These are phyloP conservation scores for Drosophila rufa DNA, from an alignment of 1,140 invertebrate species.

Conservation along the genomic window DNA sequence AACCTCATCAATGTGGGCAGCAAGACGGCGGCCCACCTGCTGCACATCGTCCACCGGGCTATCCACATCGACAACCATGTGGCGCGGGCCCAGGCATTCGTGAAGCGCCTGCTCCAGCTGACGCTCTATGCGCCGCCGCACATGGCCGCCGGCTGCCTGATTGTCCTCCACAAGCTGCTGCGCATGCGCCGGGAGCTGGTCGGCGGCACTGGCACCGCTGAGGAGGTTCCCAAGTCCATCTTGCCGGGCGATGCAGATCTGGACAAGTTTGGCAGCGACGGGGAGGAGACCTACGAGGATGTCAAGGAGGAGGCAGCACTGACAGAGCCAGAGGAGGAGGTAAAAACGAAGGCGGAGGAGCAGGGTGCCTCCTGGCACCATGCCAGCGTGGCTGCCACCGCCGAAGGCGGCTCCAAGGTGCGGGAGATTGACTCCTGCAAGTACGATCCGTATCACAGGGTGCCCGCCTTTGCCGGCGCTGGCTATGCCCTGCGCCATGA, in stretches of 20 bases:
- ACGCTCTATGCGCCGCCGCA: slow-evolving; percentile 78
- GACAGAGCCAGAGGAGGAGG: neutral
- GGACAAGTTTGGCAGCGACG: slow-evolving; percentile 85
- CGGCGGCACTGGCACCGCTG: slow-evolving; percentile 37
- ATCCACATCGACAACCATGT: slow-evolving; percentile 92
- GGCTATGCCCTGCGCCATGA: slow-evolving; percentile 90
- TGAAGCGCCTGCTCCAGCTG: slow-evolving; percentile 95
- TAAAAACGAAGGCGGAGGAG: slow-evolving; percentile 17
- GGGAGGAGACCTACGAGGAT: slow-evolving; percentile 87
- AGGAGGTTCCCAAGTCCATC: neutral
- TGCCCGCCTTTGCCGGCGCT: slow-evolving; percentile 93
- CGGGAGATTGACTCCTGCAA: slow-evolving; percentile 66
- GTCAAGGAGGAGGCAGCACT: slow-evolving; percentile 73
- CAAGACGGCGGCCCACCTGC: slow-evolving; percentile 92
- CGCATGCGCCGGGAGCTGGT: slow-evolving; percentile 70
- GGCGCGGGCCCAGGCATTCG: slow-evolving; percentile 91
- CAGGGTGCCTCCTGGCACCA: slow-evolving; percentile 71
- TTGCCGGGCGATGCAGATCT: slow-evolving; percentile 49
- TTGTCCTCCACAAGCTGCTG: slow-evolving; percentile 81
- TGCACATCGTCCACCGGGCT: slow-evolving; percentile 95
- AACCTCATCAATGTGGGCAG: slow-evolving; percentile 88
- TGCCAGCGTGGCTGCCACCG: slow-evolving; percentile 28
- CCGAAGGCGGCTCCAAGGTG: slow-evolving; percentile 48
- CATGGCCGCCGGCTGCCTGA: slow-evolving; percentile 77
- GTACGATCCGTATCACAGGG: slow-evolving; percentile 92